Base-by-base conservation (phyloP, 2,888 invertebrate species). In the Agrochola litura region DNA sequence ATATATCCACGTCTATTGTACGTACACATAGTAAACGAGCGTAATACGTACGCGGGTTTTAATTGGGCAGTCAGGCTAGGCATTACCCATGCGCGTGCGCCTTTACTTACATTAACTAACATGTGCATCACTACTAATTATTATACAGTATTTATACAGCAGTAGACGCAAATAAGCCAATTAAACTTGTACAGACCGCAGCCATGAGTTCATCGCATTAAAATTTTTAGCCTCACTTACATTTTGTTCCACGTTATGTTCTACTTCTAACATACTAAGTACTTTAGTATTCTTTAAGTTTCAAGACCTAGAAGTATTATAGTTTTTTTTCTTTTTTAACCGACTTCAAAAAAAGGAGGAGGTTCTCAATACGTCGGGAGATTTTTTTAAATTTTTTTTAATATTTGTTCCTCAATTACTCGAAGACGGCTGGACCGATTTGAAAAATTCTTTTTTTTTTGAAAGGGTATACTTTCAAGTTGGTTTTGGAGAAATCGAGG, bases 121-220 rank as follows among this genome's bases (percentile, higher is more conserved):
- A 64, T 64, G 61, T 86, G 74, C 83, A 73, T 69, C 49, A 79
- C 56, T 12, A 30, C 61, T 66, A 66, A 82, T 73, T 79, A 79
- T 81, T 72, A 83, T 68, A 58, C 83, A 82, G 54, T 58, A 54
- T 77, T 81, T 84, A 81, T 79, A 80, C 73, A 71, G 73, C 25
- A 71, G 68, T 68, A 52, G 60, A 74, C 66, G 73, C 60, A 84
- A 83, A 87, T 79, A 76, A 74, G 83, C 70, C 77, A 83, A 87
- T 85, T 81, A 88, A 67, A 77, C 61, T 69, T 72, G 72, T 65
- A 69, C 52, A 63, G 60, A 78, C 67, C 25, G 69, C 66, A 77
- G 12, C 3, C 58, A 80, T 84, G 81, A 85, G 76, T 77, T 85
- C 85, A 85, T 82, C 70, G 72, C 41, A 74, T 72, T 71, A 56